Evolutionary conservation across 2,797 vertebrate genomes (phyloP).

Genomic region (Mormyrus proboscirostris): DNA sequence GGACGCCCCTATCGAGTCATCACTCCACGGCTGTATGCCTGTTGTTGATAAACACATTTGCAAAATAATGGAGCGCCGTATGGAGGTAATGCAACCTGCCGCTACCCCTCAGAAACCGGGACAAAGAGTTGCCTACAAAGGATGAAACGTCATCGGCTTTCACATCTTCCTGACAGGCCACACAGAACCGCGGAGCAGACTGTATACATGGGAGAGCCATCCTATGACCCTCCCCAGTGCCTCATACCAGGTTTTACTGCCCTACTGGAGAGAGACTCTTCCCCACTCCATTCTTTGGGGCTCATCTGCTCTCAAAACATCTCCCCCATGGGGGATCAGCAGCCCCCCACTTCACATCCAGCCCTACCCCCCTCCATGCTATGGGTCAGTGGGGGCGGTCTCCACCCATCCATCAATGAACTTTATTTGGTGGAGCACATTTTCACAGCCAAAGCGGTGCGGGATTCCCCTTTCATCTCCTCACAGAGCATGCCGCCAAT

Average conservation of each 20-base stretch:
- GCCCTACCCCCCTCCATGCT: conserved; percentile 30
- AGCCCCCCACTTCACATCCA: conserved; percentile 47
- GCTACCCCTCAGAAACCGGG: not conserved
- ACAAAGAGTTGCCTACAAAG: not conserved
- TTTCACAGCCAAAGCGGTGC: conserved; percentile 22
- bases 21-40: not conserved
- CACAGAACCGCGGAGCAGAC: not conserved
- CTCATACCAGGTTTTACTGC: conserved; percentile 14
- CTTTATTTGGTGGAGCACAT: conserved; percentile 48
- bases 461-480: conserved; percentile 17
- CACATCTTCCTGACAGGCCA: conserved; percentile 1
- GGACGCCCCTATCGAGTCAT: not conserved
- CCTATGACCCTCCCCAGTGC: not conserved
- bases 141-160: not conserved
- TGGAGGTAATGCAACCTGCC: not conserved
- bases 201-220: not conserved
- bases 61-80: not conserved
- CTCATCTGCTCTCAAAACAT: conserved; percentile 16
- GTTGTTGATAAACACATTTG: conserved; percentile 4
- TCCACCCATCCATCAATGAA: conserved; percentile 15
- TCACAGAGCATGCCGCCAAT: conserved; percentile 25
- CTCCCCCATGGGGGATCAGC: not conserved
- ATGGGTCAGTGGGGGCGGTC: conserved; percentile 53
- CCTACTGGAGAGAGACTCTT: conserved; percentile 50
- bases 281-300: conserved; percentile 36